Base-by-base conservation (phyloP, 2,113 vertebrate species). In the Halichoeres trimaculatus region DNA sequence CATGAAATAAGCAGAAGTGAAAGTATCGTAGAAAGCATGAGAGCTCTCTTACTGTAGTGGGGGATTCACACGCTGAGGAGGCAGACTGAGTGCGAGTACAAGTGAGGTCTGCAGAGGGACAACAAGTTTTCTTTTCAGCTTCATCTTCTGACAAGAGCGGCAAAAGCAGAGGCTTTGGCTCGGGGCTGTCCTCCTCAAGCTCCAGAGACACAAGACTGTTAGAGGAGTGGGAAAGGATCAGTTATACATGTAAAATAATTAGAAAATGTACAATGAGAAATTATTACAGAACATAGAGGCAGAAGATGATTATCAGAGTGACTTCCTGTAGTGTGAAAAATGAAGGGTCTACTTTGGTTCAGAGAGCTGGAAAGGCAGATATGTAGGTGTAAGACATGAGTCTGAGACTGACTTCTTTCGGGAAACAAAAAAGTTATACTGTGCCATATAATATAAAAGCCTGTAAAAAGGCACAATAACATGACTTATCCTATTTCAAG, bases 151-250 rank as follows among this genome's bases (percentile, higher is more conserved):
- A 79, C 1, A 87, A 82, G 41, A 85, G 38, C 4, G 85, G 89
- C 45, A 76, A 61, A 8, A 85, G 54, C 2, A 45, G 70, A 43
- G 76, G 67, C 74, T 59, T 83, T 8, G 74, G 52, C 35, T 80
- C 73, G 0, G 19, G 4, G 14, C 84, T 85, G 59, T 94, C 96
- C 12, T 93, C 94, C 52, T 95, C 93, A 0, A 95, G 87, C 63
- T 97, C 96, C 89, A 99, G 89, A 81, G 96, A 94, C 84, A 98
- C 97, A 0, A 97, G 93, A 78, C 95, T 98, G n/a, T 96, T 96
- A 84, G 95, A 96, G 71, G 70, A 74, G 62, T 30, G 53, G 78
- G 2, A 53, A 38, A 80, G 12, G 12, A 43, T 8, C 1, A 20
- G 40, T 74, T 48, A 41, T 36, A 43, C 30, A 30, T 6, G 30